Evolutionary conservation across 2,888 invertebrate genomes (phyloP), one percentile per base, ranked within the genome.

Genomic region (Lasioglossum vierecki): DNA sequence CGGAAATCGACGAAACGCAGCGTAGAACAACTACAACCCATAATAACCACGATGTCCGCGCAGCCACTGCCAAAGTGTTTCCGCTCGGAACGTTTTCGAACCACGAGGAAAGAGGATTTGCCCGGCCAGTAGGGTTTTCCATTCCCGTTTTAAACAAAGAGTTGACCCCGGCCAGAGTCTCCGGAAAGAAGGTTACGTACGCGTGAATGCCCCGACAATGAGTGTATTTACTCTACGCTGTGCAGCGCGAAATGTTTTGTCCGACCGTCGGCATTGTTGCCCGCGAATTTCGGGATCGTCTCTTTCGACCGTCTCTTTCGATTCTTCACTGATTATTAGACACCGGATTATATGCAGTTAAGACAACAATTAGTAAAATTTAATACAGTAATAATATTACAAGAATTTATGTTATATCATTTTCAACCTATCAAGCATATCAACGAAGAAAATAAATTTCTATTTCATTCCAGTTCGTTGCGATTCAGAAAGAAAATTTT

Each of bases 61-160:
- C 75, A 84, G 39, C 68, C 83, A 53, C 66, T 18, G 35, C 83
- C 79, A 84, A 84, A 87, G 85, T 82, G 78, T 74, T 88, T 88
- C 79, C 88, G 82, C 85, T 82, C 77, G 63, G 66, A 83, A 82
- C 83, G 71, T 85, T 82, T 60, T 66, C 84, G 84, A 82, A 80
- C 73, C 85, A 35, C 76, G 53, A 76, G 80, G 76, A 88, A 82
- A 86, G 88, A 84, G 88, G 88, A 88, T 88, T 88, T 86, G 76
- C 60, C 66, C 71, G 80, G 68, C 53, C 76, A 78, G 70, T 63
- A 73, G 81, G 83, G 80, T 86, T 84, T 82, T 79, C 83, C 63
- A 80, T 70, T 76, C 78, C 80, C 63, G 82, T 79, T 84, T 78
- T 80, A 82, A 88, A 86, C 88, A 86, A 88, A 85, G 83, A 83